Percentiles rank a stretch among this genome's conserved stretches.
Evolutionary conservation across 92 coral and sea anemone species (phyloP).

Genomic region (Parazoanthus darwini): DNA sequence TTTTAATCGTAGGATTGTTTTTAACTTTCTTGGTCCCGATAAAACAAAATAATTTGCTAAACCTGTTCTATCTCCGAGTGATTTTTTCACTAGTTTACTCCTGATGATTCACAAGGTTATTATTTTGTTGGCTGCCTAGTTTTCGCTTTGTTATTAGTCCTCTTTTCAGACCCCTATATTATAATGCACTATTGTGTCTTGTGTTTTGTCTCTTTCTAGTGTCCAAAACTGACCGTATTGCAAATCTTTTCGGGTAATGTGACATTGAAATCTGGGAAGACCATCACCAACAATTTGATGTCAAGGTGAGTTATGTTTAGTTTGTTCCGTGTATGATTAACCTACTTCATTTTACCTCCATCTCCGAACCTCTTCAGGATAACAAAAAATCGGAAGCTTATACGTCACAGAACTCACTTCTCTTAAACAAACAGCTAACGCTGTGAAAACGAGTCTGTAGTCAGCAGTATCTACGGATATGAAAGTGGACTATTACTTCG

Average conservation of each 20-base stretch:
- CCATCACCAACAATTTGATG: neutral
- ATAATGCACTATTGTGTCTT: neutral
- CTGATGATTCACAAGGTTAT: no score
- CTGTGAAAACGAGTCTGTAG: no score
- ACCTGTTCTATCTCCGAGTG: no score
- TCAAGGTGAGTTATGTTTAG: constrained; percentile 9
- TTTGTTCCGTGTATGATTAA: neutral
- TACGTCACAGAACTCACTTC: neutral
- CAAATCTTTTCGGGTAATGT: constrained; percentile 32
- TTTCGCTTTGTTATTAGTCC: no score
- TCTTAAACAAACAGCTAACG: no score
- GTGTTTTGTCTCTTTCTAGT: neutral
- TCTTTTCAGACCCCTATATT: neutral
- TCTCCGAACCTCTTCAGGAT: neutral
- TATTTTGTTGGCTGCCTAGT: no score
- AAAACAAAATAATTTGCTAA: no score
- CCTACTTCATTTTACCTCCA: neutral
- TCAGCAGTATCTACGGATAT: no score
- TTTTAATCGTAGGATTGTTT: no score
- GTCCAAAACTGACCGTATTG: constrained; percentile 21
- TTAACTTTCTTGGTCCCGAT: no score
- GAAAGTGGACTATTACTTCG: no score
- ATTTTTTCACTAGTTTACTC: no score
- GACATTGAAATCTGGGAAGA: constrained; percentile 11
- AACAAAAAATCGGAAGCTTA: neutral